These are phyloP conservation scores for Brenthis ino DNA, from an alignment of 2,888 invertebrate genomes.

Conservation along the genomic window DNA sequence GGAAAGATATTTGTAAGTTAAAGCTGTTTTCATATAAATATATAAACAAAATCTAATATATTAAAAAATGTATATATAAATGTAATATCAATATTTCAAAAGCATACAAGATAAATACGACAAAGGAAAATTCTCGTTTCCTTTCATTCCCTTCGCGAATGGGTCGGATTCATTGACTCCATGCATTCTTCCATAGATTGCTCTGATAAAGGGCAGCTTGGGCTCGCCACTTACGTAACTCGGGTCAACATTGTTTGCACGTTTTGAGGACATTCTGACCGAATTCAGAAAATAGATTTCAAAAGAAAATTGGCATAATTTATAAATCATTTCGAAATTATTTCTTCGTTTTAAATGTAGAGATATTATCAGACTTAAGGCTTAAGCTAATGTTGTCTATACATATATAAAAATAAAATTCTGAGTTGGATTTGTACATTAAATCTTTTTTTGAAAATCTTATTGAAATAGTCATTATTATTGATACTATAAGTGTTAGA, in stretches of 20 bases:
- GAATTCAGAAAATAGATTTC: not conserved
- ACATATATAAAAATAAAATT: no score
- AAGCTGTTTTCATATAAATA: no score
- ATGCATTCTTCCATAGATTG: constrained; percentile 18
- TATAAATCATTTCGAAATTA: not conserved
- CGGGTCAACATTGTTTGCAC: constrained; percentile 13
- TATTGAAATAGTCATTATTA: no score
- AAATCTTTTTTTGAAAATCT: no score
- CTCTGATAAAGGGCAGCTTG: constrained; percentile 15
- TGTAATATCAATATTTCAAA: constrained; percentile 8
- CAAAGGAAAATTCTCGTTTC: constrained; percentile 16
- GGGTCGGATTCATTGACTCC: constrained; percentile 17
- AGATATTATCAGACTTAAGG: no score
- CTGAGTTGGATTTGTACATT: no score
- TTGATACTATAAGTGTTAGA: no score
- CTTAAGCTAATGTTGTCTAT: no score
- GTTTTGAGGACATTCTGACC: constrained; percentile 9
- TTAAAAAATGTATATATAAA: not conserved
- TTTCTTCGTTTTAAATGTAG: no score
- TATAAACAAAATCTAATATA: constrained; percentile 1
- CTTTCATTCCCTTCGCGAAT: constrained; percentile 9
- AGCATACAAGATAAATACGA: constrained; percentile 16
- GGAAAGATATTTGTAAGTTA: no score
- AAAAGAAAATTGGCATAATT: not conserved
- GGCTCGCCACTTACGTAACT: constrained; percentile 15